Conservation (phyloP, 2,113 vertebrate genomes). For the Calcarius ornatus region DNA sequence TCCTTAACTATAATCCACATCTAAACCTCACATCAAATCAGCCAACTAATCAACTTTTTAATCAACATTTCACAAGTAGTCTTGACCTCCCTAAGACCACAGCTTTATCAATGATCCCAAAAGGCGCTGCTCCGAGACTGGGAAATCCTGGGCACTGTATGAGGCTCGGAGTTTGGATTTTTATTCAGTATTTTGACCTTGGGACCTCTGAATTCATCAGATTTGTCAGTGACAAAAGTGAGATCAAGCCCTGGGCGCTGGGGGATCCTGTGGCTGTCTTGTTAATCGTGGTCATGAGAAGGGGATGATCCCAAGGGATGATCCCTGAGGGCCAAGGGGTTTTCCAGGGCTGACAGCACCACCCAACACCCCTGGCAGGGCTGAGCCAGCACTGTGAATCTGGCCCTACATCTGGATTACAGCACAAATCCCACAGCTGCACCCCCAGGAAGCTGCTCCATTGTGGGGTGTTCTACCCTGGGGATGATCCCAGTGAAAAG, state of each 20-base stretch:
- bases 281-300: not conserved
- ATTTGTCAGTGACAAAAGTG: not conserved
- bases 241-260: not conserved
- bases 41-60: conserved; percentile 8
- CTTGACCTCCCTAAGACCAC: not conserved
- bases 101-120: not conserved
- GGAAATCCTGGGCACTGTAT: not conserved
- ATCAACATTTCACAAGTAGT: not conserved
- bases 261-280: not conserved
- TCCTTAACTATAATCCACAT: conserved; percentile 9
- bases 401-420: not conserved
- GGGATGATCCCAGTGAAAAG: not conserved
- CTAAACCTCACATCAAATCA: conserved; percentile 24
- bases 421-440: not conserved
- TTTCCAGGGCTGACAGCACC: not conserved
- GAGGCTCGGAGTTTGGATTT: not conserved
- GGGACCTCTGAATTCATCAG: not conserved
- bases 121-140: not conserved
- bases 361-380: not conserved
- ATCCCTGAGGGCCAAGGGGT: rapidly evolving
- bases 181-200: conserved; percentile 54
- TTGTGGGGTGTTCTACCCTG: not conserved
- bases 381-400: rapidly evolving
- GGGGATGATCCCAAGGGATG: not conserved
- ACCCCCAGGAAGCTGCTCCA: not conserved